phyloP scores from a whole-genome alignment of 2,797 vertebrate species.

The Pelobates cultripes region DNA sequence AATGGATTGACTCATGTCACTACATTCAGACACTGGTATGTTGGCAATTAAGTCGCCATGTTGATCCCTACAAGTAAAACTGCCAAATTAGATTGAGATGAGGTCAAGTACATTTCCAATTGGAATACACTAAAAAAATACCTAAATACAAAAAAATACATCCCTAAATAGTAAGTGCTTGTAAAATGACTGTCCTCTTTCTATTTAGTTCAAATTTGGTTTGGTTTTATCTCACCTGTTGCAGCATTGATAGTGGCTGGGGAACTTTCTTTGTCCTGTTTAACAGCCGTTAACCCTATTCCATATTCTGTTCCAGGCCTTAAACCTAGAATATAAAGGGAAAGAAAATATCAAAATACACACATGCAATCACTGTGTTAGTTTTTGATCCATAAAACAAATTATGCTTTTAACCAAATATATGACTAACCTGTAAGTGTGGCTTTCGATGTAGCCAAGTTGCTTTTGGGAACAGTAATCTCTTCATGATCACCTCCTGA shows the following conservation, averaged over 20 bases:
- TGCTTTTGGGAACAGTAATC: conserved; percentile 80
- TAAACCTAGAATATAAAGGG: conserved; percentile 73
- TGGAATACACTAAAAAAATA: too few relatives aligned
- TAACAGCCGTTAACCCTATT: conserved; percentile 95
- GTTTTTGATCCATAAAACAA: neutral
- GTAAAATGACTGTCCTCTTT: too few relatives aligned
- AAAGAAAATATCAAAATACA: neutral
- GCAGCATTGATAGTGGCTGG: conserved; percentile 92
- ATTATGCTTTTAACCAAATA: too few relatives aligned
- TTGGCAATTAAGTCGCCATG: too few relatives aligned
- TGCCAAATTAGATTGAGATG: too few relatives aligned
- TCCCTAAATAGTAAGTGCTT: too few relatives aligned
- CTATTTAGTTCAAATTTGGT: neutral
- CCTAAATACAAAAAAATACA: too few relatives aligned
- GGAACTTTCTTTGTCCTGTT: conserved; percentile 86
- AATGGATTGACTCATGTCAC: too few relatives aligned
- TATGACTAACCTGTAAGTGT: conserved; percentile 82
- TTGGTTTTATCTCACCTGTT: conserved; percentile 79
- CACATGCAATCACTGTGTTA: neutral
- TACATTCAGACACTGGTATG: too few relatives aligned
- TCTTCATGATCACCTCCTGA: conserved; percentile 92
- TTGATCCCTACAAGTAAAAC: too few relatives aligned
- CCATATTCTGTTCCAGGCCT: conserved; percentile 94
- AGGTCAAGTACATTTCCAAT: too few relatives aligned
- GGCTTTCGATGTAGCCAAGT: conserved; percentile 80